Evolutionary conservation across 2,113 vertebrate species (phyloP).

Genomic region (Myotis lucifugus): DNA sequence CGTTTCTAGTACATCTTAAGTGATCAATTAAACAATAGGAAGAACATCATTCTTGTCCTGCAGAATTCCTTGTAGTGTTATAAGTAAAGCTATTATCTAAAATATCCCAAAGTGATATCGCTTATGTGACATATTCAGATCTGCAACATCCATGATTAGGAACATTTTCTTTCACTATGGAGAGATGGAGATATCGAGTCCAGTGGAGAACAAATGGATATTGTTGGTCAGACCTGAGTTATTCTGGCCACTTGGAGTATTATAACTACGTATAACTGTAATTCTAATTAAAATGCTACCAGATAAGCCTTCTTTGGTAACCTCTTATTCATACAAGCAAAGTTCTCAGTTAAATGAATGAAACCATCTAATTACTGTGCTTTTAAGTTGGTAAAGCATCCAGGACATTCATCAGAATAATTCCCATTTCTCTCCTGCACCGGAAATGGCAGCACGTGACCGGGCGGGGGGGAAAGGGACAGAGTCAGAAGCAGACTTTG

Average conservation of each 20-base stretch:
- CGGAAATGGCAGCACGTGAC: neutral
- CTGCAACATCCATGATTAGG: neutral
- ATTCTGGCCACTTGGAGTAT: neutral
- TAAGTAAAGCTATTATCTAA: neutral
- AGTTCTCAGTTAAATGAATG: neutral
- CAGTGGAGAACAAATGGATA: neutral
- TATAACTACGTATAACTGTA: neutral
- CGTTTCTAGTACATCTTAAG: neutral
- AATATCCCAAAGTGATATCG: neutral
- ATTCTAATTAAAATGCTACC: neutral
- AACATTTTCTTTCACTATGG: neutral
- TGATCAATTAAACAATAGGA: neutral
- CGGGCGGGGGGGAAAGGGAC: neutral
- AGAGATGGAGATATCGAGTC: neutral
- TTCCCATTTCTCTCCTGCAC: neutral
- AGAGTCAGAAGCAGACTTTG: neutral
- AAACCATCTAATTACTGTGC: neutral
- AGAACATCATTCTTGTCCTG: neutral
- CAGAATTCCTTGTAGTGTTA: neutral
- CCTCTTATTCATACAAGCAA: neutral
- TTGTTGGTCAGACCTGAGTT: neutral
- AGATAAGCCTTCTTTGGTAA: neutral
- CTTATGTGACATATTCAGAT: neutral
- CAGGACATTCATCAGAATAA: neutral
- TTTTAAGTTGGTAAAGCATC: constrained; percentile 3